Base-by-base conservation (phyloP, 1,140 invertebrate genomes). In the Camponotus floridanus region DNA sequence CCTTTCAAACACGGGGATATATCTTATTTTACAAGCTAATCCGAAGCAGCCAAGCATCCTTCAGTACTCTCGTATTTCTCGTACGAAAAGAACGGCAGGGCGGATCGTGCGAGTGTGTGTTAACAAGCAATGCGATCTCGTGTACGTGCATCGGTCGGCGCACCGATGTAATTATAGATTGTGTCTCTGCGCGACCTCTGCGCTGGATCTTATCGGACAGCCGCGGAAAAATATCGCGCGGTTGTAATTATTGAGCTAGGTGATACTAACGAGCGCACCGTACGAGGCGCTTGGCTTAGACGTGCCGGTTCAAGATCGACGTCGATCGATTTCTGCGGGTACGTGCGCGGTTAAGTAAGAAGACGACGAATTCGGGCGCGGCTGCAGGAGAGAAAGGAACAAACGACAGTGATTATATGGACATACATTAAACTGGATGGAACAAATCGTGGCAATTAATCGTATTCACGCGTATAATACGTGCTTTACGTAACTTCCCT, bases 151-250 rank as follows among this genome's bases (percentile, higher is more conserved):
- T 90, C 81, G 85, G 85, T 88, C 84, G 85, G 85, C 85, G 87
- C 88, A 78, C 88, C 91, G 93, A 94, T 94, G 93, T 93, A 94
- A 94, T 94, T 94, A 94, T 94, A 94, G 93, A 94, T 94, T 94
- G 65, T 93, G 94, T 94, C 93, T 92, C 91, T 91, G 92, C 71
- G 89, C 89, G 92, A 93, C 93, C 93, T 90, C 86, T 92, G 92
- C 80, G 87, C 91, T 88, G 74, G 86, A 89, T 86, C 88, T 93
- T 94, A 93, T 94, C 93, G 80, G 68, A 62, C 55, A 48, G 88
- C 89, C 76, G 90, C 80, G 85, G 57, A 93, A 93, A 93, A 92
- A 88, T 88, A 78, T 76, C 71, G 90, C 70, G n/a, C 71, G 87
- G 88, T 93, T 87, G 91, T 92, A 93, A 94, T 94, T 93, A 92